Evolutionary conservation across 1,140 invertebrate species (phyloP), one percentile per base, ranked within the genome.

Genomic region (Gonatopus flavifemur): DNA sequence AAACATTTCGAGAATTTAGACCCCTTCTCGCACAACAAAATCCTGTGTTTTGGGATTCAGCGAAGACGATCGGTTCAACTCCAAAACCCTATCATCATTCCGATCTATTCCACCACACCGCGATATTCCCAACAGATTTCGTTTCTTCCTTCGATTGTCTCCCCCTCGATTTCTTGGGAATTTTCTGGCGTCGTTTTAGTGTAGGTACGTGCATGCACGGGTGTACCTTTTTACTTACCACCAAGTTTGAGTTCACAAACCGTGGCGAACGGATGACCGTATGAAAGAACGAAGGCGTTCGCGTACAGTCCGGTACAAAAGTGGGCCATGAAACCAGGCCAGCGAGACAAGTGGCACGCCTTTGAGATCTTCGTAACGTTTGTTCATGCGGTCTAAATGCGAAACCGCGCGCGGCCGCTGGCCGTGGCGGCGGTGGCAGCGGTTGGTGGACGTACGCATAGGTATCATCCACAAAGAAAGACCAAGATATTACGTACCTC

Each of bases 271-370:
- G 18, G 25, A 28, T 28, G 12, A 28, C 6, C 25, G 12, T 28
- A 28, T 28, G 12, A 28, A n/a, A n/a, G n/a, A n/a, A n/a, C n/a
- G n/a, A 44, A 55, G 58, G 55, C 48, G 53, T 60, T 50, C 53
- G 52, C 47, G 64, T 58, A 59, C 55, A 62, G 60, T 62, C 58
- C 46, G 48, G 41, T 30, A 39, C 49, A 68, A 66, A 76, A 74
- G 70, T 74, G 54, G 75, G 69, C 70, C 74, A 74, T 59, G 68
- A 63, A 77, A 76, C 74, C 75, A 76, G 75, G 75, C 69, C 75
- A 77, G 66, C 70, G 74, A 75, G 72, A 77, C 72, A 77, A 77
- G 74, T 77, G 64, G 75, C 73, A 77, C 74, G 66, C 55, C 72
- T 70, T 68, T 74, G 68, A 70, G 65, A 69, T 60, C 63, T 66